Base-by-base conservation (phyloP, 2,888 invertebrate genomes). In the Erebia aethiops region DNA sequence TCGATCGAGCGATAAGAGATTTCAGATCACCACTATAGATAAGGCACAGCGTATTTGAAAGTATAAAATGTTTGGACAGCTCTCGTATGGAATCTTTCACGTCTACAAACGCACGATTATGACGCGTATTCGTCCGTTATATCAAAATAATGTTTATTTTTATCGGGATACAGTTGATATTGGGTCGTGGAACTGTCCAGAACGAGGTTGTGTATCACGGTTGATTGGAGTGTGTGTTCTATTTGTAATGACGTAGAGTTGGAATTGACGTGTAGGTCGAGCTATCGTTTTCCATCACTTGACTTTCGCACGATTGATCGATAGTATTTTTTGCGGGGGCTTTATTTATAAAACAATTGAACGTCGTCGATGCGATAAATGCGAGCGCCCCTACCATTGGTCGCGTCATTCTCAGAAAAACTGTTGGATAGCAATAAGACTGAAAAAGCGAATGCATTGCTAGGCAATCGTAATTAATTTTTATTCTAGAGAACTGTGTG, bases 261-360 rank as follows among this genome's bases (percentile, higher is more conserved):
- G 73, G 74, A 67, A 80, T 81, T 83, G 70, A 77, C 71, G 46
- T 74, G 78, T 21, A 65, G 60, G 61, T 43, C 67, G 76, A 75
- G 82, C 84, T 90, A 91, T 91, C 91, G 81, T 81, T 78, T 77
- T 78, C 79, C 87, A 91, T 92, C 91, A 85, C 84, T 83, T 85
- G 91, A 86, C 88, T 90, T 92, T 92, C 92, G 92, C 92, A 90
- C 92, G 92, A 92, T 93, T 93, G 93, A 93, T 93, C 90, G 92
- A 91, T 93, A 91, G 92, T 90, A 89, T 91, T 93, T 93, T 93
- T 93, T 93, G 92, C 89, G 83, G 82, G 80, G 81, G 85, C 87
- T 91, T 90, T 92, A 92, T 92, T 92, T 92, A 92, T 92, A 93
- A 93, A 92, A 93, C 92, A 93, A 92, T 93, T 87, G 92, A 88